A percentile compares a stretch with the other conserved stretches of the same genome.
Evolutionary conservation across 64 coral and sea anemone genomes (phyloP).

Genomic region (Orbicella faveolata): DNA sequence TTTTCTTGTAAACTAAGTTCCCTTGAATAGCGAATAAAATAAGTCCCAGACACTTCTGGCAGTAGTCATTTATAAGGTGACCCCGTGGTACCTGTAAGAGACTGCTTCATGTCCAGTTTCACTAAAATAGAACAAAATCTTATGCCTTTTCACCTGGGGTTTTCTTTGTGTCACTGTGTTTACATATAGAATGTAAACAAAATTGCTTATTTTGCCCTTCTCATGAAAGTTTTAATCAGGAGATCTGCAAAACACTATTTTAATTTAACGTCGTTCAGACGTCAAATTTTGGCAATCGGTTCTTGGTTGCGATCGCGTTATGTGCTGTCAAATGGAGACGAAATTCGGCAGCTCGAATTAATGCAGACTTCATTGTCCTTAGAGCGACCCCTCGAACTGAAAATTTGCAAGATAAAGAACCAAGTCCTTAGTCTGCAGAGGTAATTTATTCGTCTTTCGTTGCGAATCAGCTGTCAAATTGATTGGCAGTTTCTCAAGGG

Average conservation of each 20-base stretch:
- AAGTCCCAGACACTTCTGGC: not conserved
- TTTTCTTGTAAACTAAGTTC: not conserved
- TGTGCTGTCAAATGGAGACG: not conserved
- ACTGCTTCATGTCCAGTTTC: not conserved
- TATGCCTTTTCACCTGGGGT: not conserved
- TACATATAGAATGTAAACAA: conserved; percentile 11
- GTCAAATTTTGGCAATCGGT: not conserved
- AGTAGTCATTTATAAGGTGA: not conserved
- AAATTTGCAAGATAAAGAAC: conserved; percentile 20
- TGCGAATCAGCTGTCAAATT: conserved; percentile 38
- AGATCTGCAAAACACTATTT: not conserved
- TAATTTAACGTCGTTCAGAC: not conserved
- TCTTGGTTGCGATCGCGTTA: not conserved
- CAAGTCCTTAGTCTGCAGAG: conserved; percentile 14
- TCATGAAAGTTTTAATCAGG: conserved; percentile 25
- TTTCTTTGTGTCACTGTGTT: conserved; percentile 7
- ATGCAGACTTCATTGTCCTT: not conserved
- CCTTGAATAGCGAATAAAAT: conserved; percentile 1
- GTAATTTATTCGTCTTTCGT: conserved; percentile 45
- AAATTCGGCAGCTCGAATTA: not conserved
- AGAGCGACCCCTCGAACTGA: not conserved
- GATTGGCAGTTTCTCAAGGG: conserved; percentile 40
- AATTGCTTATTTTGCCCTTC: conserved; percentile 16
- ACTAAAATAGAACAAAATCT: not conserved
- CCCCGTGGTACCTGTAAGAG: not conserved